A percentile compares a stretch with the other conserved stretches of the same genome.
Conservation (phyloP, 2,113 vertebrate genomes). For the Paradisaea rubra region DNA sequence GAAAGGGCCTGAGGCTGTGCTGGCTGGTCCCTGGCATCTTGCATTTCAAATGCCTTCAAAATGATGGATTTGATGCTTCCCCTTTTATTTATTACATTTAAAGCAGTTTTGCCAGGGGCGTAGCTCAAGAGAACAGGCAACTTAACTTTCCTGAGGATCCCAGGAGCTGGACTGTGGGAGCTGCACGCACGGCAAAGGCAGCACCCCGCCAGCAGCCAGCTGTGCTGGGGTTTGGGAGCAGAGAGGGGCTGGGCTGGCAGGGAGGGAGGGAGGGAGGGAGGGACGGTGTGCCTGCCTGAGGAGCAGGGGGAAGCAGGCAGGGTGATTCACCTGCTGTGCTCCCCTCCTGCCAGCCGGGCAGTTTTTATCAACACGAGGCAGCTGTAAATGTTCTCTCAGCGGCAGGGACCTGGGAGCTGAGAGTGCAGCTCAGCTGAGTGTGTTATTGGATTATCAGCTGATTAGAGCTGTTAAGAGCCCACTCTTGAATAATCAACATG, state of each 20-base stretch:
- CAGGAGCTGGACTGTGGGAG: not conserved
- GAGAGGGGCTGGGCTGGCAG: not conserved
- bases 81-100: slow-evolving; percentile 40
- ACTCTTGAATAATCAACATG: slow-evolving; percentile 61
- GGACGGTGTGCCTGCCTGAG: not conserved
- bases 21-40: slow-evolving; percentile 17
- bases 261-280: too few relatives aligned
- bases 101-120: not conserved
- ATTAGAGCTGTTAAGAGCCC: slow-evolving; percentile 62
- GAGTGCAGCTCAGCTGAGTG: slow-evolving; percentile 46
- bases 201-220: not conserved
- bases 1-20: slow-evolving; percentile 20
- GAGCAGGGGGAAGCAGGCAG: not conserved
- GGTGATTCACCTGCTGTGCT: not conserved
- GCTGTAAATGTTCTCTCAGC: slow-evolving; percentile 24
- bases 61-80: slow-evolving; percentile 17
- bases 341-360: not conserved
- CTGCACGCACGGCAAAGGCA: not conserved
- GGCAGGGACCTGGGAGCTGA: not conserved
- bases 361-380: not conserved
- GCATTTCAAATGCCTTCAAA: slow-evolving; percentile 40
- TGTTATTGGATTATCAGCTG: slow-evolving; percentile 66
- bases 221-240: not conserved
- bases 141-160: not conserved
- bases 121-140: not conserved